A percentile compares a stretch with the other conserved stretches of the same genome.
Evolutionary conservation across 2,113 vertebrate genomes (phyloP).

Genomic region (Limanda limanda): DNA sequence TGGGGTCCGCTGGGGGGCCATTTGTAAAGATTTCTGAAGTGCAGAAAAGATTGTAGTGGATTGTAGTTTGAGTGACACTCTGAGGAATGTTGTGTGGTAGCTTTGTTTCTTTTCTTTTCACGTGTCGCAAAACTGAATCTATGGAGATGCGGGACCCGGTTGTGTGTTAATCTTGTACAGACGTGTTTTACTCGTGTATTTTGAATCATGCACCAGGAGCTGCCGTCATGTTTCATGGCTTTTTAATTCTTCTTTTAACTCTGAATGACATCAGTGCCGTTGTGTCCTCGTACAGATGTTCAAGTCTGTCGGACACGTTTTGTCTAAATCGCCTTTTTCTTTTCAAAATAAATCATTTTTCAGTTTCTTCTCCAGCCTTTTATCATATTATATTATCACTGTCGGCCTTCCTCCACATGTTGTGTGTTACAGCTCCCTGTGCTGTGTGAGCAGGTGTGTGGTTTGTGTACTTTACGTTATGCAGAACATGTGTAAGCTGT

Average conservation of each 20-base stretch:
- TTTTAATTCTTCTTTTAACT: slow-evolving; percentile 27
- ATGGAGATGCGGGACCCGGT: slow-evolving; percentile 31
- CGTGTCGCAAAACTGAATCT: slow-evolving; percentile 7
- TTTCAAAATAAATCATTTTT: not conserved
- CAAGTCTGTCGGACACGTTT: not conserved
- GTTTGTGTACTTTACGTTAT: slow-evolving; percentile 23
- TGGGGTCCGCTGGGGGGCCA: no score
- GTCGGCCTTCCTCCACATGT: slow-evolving; percentile 4
- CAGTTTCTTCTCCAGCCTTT: not conserved
- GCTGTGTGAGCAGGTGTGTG: slow-evolving; percentile 62
- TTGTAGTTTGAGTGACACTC: not conserved
- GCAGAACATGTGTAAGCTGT: slow-evolving; percentile 38
- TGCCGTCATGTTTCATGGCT: slow-evolving; percentile 35
- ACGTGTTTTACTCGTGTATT: slow-evolving; percentile 18
- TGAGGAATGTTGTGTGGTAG: not conserved
- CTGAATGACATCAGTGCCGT: slow-evolving; percentile 4
- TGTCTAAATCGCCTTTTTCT: slow-evolving; percentile 2
- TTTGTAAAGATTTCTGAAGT: not conserved
- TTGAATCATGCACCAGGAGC: slow-evolving; percentile 20
- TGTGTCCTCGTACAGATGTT: not conserved
- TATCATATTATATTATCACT: not conserved
- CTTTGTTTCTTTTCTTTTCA: not conserved
- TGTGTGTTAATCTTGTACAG: slow-evolving; percentile 47
- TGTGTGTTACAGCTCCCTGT: not conserved
- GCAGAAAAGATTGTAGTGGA: not conserved